phyloP scores from a whole-genome alignment of 2,888 invertebrate species.

The Sisyra terminalis region DNA sequence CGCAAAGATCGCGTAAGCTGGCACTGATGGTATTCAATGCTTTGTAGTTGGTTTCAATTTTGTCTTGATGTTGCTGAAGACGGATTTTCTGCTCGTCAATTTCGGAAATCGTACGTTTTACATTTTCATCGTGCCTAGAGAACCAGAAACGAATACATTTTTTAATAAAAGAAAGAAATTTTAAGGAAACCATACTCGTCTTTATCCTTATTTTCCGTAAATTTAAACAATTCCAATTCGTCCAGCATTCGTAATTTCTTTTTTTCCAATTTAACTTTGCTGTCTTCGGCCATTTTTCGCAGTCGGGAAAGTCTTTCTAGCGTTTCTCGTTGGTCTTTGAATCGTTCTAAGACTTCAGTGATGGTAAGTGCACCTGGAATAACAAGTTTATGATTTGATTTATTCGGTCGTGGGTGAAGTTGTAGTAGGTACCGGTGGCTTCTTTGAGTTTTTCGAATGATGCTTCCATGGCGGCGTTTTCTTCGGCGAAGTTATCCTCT shows the following conservation, averaged over 20 bases:
- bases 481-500: conserved; percentile 22
- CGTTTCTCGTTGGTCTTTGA: conserved; percentile 57
- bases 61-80: conserved; percentile 23
- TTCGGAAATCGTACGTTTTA: conserved; percentile 41
- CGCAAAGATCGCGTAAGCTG: conserved; percentile 4
- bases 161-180: conserved; percentile 9
- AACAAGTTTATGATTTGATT: neutral
- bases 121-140: conserved; percentile 53
- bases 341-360: conserved; percentile 57
- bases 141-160: conserved; percentile 8
- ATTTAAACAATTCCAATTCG: conserved; percentile 61
- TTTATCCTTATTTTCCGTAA: conserved; percentile 61
- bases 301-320: conserved; percentile 50
- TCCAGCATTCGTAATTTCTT: conserved; percentile 44
- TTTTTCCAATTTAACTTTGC: conserved; percentile 52
- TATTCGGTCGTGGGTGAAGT: neutral
- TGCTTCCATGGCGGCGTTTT: conserved; percentile 36
- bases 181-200: conserved; percentile 73
- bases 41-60: conserved; percentile 18
- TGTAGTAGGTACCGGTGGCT: conserved; percentile 39
- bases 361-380: conserved; percentile 49
- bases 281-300: conserved; percentile 52
- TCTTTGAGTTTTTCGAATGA: conserved; percentile 59
- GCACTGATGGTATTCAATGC: conserved; percentile 10
- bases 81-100: conserved; percentile 34